Evolutionary conservation across 2,888 invertebrate species (phyloP), one percentile per base, ranked within the genome.

Genomic region (Incurvaria masculella): DNA sequence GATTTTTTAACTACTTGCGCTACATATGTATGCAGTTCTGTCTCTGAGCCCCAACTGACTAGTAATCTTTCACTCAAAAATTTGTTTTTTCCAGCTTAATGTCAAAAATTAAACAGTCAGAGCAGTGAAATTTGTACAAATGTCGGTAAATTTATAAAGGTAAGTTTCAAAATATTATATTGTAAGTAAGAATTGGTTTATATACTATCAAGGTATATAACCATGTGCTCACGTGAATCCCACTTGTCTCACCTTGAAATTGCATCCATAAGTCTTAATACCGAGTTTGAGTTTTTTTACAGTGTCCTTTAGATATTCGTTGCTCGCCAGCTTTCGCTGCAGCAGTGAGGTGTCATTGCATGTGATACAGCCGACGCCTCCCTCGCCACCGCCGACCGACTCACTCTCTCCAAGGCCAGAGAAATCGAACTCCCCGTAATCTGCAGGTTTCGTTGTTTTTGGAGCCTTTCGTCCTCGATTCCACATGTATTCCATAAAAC

Each of bases 211-310:
- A n/a, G n/a, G n/a, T n/a, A n/a, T n/a, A n/a, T n/a, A n/a, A n/a
- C n/a, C n/a, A n/a, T n/a, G n/a, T n/a, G n/a, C n/a, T n/a, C n/a
- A n/a, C n/a, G n/a, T n/a, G n/a, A n/a, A n/a, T n/a, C n/a, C n/a
- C n/a, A n/a, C n/a, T n/a, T n/a, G n/a, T n/a, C 19, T 10, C 55
- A 74, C 79, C 69, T 73, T 73, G 53, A 79, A 79, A 60, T 79
- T 66, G 49, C 79, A 79, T 8, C 79, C 79, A 48, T 72, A 78
- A 44, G 74, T 55, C 51, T 75, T 69, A 26, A 79, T 70, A n/a
- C 75, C 79, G 21, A 67, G 51, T 57, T 75, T 78, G 3, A 79
- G 62, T 55, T 69, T 74, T 44, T 66, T 67, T 1, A 78, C 56
- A 5, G 72, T 72, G 47, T 59, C 54, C 51, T 64, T 68, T 21